phyloP scores from a whole-genome alignment of 2,113 vertebrate genomes.

The Argyrosomus japonicus region DNA sequence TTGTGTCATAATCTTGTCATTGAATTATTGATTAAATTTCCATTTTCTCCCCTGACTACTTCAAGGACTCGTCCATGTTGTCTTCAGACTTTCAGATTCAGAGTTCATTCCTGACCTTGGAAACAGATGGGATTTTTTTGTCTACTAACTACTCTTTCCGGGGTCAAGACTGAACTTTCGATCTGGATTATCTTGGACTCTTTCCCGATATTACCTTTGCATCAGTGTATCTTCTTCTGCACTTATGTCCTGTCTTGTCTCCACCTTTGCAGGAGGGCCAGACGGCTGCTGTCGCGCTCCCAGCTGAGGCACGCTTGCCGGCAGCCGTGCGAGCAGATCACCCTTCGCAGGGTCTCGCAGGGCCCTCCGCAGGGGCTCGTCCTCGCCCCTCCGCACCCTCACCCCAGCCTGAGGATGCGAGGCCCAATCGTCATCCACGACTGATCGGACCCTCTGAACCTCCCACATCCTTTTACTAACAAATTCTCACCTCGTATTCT shows the following conservation, averaged over 20 bases:
- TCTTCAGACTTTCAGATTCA: background rate
- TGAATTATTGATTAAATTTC: too few species aligned
- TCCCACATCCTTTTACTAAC: conserved; percentile 19
- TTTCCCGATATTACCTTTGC: background rate
- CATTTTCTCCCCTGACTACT: too few species aligned
- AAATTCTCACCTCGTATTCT: conserved; percentile 22
- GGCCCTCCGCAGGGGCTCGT: conserved; percentile 80
- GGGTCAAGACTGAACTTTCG: background rate
- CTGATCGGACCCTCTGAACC: conserved; percentile 64
- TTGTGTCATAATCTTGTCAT: too few species aligned
- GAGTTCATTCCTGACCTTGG: background rate
- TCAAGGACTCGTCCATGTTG: background rate
- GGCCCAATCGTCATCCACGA: conserved; percentile 88
- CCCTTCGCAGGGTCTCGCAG: conserved; percentile 82
- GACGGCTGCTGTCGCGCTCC: conserved; percentile 85
- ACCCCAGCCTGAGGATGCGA: conserved; percentile 87
- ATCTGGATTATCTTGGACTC: background rate
- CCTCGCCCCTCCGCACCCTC: conserved; percentile 83
- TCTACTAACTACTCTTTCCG: background rate
- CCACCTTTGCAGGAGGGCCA: conserved; percentile 79
- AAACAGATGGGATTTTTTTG: background rate
- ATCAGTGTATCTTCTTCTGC: conserved; percentile 36
- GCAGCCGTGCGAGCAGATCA: conserved; percentile 87
- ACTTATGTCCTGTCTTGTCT: conserved; percentile 58
- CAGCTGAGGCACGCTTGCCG: conserved; percentile 87